These are phyloP conservation scores for Heliconius cydno DNA, from an alignment of 2,888 invertebrate species.

Conservation along the genomic window DNA sequence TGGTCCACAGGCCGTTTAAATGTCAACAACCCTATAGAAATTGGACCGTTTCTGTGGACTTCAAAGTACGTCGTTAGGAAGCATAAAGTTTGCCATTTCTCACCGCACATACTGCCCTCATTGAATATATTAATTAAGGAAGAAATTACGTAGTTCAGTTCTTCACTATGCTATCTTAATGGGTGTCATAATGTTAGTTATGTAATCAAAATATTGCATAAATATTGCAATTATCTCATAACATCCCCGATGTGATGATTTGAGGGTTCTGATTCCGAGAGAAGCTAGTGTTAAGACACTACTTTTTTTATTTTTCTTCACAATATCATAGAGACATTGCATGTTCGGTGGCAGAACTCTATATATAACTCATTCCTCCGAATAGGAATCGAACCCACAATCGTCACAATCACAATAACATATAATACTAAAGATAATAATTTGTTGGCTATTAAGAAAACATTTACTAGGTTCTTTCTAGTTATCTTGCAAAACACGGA, in stretches of 20 bases:
- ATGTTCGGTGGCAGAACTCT: not conserved
- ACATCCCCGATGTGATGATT: too few relatives aligned
- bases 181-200: not conserved
- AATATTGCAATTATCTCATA: too few relatives aligned
- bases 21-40: slow-evolving; percentile 29
- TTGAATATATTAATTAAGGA: slow-evolving; percentile 23
- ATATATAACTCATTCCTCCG: too few relatives aligned
- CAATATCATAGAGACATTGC: not conserved
- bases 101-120: not conserved
- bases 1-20: slow-evolving; percentile 13
- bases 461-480: not conserved
- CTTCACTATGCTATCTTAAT: not conserved
- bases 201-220: too few relatives aligned
- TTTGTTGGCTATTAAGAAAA: too few relatives aligned
- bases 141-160: not conserved
- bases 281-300: too few relatives aligned
- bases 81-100: slow-evolving; percentile 7
- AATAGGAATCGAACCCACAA: too few relatives aligned
- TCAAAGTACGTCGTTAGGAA: slow-evolving; percentile 14
- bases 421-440: too few relatives aligned
- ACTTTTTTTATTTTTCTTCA: not conserved
- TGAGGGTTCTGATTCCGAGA: too few relatives aligned
- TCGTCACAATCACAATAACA: too few relatives aligned
- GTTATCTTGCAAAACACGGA: not conserved
- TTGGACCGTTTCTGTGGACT: slow-evolving; percentile 16